Conservation (phyloP, 2,888 invertebrate genomes). For the Trichogramma dendrolimi region DNA sequence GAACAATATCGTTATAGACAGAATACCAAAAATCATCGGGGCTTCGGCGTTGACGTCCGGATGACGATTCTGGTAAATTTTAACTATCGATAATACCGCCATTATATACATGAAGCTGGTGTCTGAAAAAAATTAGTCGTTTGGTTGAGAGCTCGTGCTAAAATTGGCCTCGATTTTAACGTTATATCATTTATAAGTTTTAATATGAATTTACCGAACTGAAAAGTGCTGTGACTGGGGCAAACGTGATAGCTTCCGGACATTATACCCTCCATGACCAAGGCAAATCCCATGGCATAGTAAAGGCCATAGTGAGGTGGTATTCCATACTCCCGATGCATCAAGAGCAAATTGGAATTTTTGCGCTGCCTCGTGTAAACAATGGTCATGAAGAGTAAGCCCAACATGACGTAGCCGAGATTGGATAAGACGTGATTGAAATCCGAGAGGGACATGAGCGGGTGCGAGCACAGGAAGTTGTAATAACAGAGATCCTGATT, state of each 20-base stretch:
- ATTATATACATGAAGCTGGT: conserved; percentile 92
- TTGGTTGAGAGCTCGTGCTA: conserved; percentile 24
- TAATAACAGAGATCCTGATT: conserved; percentile 87
- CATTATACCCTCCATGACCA: conserved; percentile 82
- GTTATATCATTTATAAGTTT: neutral
- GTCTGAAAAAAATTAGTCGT: conserved; percentile 57
- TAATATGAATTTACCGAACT: conserved; percentile 65
- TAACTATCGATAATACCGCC: conserved; percentile 78
- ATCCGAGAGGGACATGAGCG: conserved; percentile 71
- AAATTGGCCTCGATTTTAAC: neutral
- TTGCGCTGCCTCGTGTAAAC: conserved; percentile 58
- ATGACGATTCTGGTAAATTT: conserved; percentile 82
- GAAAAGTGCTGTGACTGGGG: conserved; percentile 84
- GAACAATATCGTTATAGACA: conserved; percentile 72
- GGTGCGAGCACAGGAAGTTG: conserved; percentile 83
- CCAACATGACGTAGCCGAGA: conserved; percentile 74
- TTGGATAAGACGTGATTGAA: conserved; percentile 87
- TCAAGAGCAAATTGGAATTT: conserved; percentile 49
- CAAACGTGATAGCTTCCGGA: conserved; percentile 88
- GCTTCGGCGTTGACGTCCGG: conserved; percentile 83
- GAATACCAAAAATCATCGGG: conserved; percentile 71
- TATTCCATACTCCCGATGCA: conserved; percentile 59
- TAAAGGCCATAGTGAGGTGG: conserved; percentile 79
- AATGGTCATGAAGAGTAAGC: conserved; percentile 72
- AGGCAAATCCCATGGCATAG: conserved; percentile 80